A percentile compares a stretch with the other conserved stretches of the same genome.
phyloP scores from a whole-genome alignment of 2,888 invertebrate species.

The Eumacrocentrus americanus region DNA sequence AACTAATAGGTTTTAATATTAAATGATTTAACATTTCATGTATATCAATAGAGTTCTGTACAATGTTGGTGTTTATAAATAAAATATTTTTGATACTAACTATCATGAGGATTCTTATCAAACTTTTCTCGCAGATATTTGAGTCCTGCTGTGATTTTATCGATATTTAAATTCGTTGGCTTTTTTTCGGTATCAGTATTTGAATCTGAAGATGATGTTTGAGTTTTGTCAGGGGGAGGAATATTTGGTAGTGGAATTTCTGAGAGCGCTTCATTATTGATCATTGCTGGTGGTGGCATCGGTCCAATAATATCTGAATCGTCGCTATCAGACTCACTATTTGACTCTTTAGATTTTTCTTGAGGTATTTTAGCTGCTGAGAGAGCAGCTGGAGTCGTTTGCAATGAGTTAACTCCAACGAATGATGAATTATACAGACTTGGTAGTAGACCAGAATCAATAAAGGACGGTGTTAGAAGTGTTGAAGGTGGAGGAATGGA shows the following conservation, averaged over 20 bases:
- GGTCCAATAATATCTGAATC: constrained; percentile 43
- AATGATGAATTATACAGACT: background rate
- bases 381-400: background rate
- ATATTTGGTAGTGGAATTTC: constrained; percentile 32
- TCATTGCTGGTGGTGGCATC: constrained; percentile 37
- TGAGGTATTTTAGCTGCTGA: background rate
- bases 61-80: too few relatives aligned
- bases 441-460: constrained; percentile 28
- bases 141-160: constrained; percentile 48
- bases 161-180: constrained; percentile 39
- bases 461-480: constrained; percentile 19
- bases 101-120: constrained; percentile 41
- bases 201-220: background rate
- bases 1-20: too few relatives aligned
- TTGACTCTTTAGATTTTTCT: background rate
- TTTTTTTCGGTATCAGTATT: background rate
- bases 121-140: constrained; percentile 52
- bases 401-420: background rate
- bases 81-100: constrained; percentile 23
- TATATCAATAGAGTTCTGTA: too few relatives aligned
- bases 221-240: background rate
- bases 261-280: constrained; percentile 25
- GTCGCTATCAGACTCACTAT: constrained; percentile 28
- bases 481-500: constrained; percentile 19
- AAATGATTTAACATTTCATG: too few relatives aligned